Percentiles rank a stretch among this genome's conserved stretches.
phyloP scores from a whole-genome alignment of 2,888 invertebrate genomes.

The Barypeithes pellucidus region DNA sequence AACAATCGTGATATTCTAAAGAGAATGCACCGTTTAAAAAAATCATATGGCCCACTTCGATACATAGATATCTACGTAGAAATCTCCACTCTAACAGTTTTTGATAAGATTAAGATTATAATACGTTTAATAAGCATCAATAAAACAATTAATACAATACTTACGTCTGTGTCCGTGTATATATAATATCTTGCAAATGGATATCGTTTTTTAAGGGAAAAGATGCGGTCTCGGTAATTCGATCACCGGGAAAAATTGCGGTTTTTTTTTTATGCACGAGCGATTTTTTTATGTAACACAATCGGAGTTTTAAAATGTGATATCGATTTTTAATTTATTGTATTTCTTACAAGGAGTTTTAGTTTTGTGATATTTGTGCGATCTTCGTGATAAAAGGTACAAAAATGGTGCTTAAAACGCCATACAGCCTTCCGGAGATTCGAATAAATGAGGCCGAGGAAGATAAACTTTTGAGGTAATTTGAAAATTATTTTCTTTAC shows the following conservation, averaged over 20 bases:
- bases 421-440: slow-evolving; percentile 37
- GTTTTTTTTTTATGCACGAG: background rate
- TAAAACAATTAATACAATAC: slow-evolving; percentile 35
- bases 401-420: slow-evolving; percentile 44
- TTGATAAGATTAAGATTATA: slow-evolving; percentile 38
- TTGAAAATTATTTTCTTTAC: background rate
- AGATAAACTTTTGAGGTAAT: slow-evolving; percentile 48
- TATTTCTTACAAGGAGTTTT: background rate
- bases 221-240: background rate
- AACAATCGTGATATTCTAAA: too few species aligned
- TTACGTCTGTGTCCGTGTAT: slow-evolving; percentile 19
- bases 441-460: slow-evolving; percentile 41
- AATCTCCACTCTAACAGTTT: slow-evolving; percentile 28
- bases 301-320: background rate
- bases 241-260: background rate
- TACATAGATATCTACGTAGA: background rate
- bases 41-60: background rate
- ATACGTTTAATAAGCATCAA: slow-evolving; percentile 25
- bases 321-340: background rate
- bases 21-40: too few species aligned
- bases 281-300: background rate
- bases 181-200: slow-evolving; percentile 16
- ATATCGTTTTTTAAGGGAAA: background rate
- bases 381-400: background rate
- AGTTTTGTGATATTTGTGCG: background rate